Percentiles rank a stretch among this genome's conserved stretches.
These are phyloP conservation scores for Conus betulinus DNA, from an alignment of 1,140 invertebrate genomes.

Conservation along the genomic window DNA sequence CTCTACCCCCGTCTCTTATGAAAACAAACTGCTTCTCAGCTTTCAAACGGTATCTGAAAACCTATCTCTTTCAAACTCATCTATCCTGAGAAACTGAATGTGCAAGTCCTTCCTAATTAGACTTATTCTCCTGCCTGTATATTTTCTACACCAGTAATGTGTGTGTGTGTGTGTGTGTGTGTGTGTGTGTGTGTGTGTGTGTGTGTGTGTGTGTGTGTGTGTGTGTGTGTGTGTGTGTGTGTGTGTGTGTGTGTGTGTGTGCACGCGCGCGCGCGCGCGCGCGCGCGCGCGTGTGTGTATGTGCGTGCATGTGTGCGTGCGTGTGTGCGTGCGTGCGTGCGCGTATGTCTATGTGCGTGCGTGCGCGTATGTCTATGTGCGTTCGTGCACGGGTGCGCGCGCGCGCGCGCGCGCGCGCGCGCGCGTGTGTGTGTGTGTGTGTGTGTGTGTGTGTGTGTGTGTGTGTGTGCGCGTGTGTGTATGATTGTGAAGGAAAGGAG, in stretches of 20 bases:
- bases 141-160: no score
- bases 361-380: neutral
- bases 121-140: no score
- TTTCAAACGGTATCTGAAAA: no score
- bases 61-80: no score
- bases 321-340: constrained; percentile 10
- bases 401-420: neutral
- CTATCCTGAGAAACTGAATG: no score
- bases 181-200: neutral
- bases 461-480: neutral
- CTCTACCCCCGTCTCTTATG: no score
- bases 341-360: neutral
- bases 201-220: constrained; percentile 1
- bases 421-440: neutral
- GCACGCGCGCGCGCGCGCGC: neutral
- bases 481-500: neutral
- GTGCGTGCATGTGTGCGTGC: neutral
- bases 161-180: constrained; percentile 3
- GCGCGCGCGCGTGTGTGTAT: constrained; percentile 14
- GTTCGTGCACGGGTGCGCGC: neutral
- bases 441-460: constrained; percentile 18
- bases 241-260: neutral
- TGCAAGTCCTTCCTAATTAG: no score
- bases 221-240: neutral
- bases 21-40: no score